Base-by-base conservation (phyloP, 2,888 invertebrate genomes). In the Eristalis intricaria region DNA sequence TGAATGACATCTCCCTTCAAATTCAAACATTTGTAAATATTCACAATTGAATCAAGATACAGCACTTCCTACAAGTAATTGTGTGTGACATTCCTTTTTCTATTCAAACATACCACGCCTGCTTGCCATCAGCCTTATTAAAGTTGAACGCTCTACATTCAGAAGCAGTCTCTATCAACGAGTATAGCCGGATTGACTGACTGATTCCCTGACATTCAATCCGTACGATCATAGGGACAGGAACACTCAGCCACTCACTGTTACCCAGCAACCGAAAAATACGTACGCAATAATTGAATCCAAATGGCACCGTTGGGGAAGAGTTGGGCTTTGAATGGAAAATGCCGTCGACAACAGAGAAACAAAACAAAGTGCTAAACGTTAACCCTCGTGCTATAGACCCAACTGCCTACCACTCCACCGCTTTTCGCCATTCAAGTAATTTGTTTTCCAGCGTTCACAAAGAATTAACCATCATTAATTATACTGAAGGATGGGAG, bases 111-210 rank as follows among this genome's bases (percentile, higher is more conserved):
- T 70, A 23, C 10, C 58, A 22, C 15, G 1, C 50, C 29, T 56
- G 35, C 38, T 38, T 32, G 13, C 35, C 26, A 13, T 29, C 66
- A 35, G 35, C 35, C 10, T 11, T 19, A 22, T 13, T 50, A 50
- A 69, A 22, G 50, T 13, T 58, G 29, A 64, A 26, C 7, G 38
- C 23, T 19, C 7, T 26, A n/a, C n/a, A 38, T 4, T 5, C 32
- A 40, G 4, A 29, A 38, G 19, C 38, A 23, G 69, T 50, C 50
- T 29, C 38, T 32, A 29, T 38, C n/a, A 91, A 90, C 91, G 90
- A 91, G 91, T 90, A 91, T 71, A 92, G 91, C 89, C 90, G 90
- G 91, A 91, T 91, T 91, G 91, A 92, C 91, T 92, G 90, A 91
- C 90, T 90, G 89, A 89, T 84, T 84, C 78, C 50, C 23, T 73